phyloP scores from a whole-genome alignment of 2,888 invertebrate species.

The Elmis aenea region DNA sequence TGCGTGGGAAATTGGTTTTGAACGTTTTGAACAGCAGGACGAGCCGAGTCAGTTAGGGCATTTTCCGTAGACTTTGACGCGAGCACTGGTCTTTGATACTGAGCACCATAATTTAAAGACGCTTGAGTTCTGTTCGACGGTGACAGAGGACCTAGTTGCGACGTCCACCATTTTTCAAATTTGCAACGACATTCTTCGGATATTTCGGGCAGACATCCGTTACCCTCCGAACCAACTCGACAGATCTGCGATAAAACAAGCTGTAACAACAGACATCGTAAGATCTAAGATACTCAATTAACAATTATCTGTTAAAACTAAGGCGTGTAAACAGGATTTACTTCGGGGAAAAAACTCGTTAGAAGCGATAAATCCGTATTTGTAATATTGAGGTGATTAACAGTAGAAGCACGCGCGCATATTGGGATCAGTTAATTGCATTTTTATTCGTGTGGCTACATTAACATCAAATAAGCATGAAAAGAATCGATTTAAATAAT shows the following conservation, averaged over 20 bases:
- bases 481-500: too few relatives aligned
- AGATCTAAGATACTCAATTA: conserved; percentile 2
- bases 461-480: too few relatives aligned
- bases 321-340: too few relatives aligned
- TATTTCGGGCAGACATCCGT: conserved; percentile 65
- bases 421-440: too few relatives aligned
- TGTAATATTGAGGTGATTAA: too few relatives aligned
- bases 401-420: too few relatives aligned
- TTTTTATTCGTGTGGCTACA: too few relatives aligned
- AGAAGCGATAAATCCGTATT: too few relatives aligned
- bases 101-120: conserved; percentile 48
- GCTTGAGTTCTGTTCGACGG: conserved; percentile 41
- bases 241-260: conserved; percentile 77
- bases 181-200: conserved; percentile 80
- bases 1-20: conserved; percentile 74
- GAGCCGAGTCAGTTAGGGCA: conserved; percentile 55
- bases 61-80: conserved; percentile 45
- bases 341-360: too few relatives aligned
- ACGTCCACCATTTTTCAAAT: conserved; percentile 88
- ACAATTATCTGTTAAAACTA: too few relatives aligned
- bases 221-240: conserved; percentile 65
- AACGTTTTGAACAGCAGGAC: conserved; percentile 72
- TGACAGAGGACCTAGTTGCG: conserved; percentile 62
- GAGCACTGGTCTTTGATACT: conserved; percentile 48
- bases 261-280: conserved; percentile 48